phyloP scores from a whole-genome alignment of 2,888 invertebrate species.

The Dynastes hyllus region DNA sequence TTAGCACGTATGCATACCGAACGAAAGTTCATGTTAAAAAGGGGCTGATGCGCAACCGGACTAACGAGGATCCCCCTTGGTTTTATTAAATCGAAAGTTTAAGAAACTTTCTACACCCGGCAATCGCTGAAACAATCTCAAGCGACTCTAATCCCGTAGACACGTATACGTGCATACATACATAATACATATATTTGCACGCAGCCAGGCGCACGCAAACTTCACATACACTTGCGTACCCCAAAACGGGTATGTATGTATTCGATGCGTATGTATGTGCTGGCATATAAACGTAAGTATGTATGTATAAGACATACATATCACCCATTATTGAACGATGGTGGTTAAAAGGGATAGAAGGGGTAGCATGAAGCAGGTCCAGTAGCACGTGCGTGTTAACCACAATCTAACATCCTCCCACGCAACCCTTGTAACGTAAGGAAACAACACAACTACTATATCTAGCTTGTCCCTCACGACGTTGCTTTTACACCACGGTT shows the following conservation, averaged over 20 bases:
- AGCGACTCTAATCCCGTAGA: constrained; percentile 29
- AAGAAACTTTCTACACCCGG: constrained; percentile 42
- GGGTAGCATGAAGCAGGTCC: constrained; percentile 65
- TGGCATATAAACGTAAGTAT: constrained; percentile 34
- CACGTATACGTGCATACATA: constrained; percentile 27
- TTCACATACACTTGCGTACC: constrained; percentile 30
- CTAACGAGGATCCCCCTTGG: constrained; percentile 30
- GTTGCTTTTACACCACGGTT: constrained; percentile 58
- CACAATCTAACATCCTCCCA: constrained; percentile 69
- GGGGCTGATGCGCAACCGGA: constrained; percentile 26
- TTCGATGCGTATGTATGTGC: constrained; percentile 19
- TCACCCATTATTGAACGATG: constrained; percentile 54
- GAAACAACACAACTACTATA: constrained; percentile 69
- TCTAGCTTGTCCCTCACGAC: constrained; percentile 64
- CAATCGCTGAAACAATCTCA: constrained; percentile 40
- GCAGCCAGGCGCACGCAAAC: background rate
- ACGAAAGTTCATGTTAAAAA: constrained; percentile 7
- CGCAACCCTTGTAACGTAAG: constrained; percentile 68
- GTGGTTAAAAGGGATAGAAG: constrained; percentile 55
- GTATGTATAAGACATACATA: constrained; percentile 51
- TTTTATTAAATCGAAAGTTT: constrained; percentile 47
- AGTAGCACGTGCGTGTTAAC: constrained; percentile 70
- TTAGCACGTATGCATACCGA: background rate
- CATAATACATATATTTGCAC: constrained; percentile 36
- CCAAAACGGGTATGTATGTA: constrained; percentile 29